Evolutionary conservation across 2,888 invertebrate species (phyloP), one percentile per base, ranked within the genome.

Genomic region (Chrysotoxum bicinctum): DNA sequence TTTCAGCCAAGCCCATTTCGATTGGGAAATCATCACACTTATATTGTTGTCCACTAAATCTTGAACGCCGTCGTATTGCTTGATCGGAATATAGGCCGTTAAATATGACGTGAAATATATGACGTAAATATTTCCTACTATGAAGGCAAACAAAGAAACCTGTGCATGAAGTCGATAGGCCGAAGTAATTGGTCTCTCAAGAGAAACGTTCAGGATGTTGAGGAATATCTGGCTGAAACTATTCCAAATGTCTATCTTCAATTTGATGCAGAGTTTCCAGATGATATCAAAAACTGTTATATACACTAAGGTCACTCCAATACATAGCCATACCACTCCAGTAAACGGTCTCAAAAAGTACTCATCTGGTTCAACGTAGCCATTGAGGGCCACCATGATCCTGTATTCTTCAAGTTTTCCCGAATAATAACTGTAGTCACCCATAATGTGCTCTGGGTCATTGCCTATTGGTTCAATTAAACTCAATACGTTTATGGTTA

Each of bases 361-460:
- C 12, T 37, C 37, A 37, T 37, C 37, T 5, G 37, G 37, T 5
- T 37, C 37, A 14, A 37, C 37, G 14, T 37, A 37, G 37, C 37
- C 37, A 1, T 37, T 37, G 4, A 37, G 12, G 37, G 37, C 37
- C 1, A 37, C 37, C 14, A 37, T 37, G 5, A 37, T 37, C 5
- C 37, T 37, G 14, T 37, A 37, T 37, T 37, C 14, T 14, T 37
- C 37, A 5, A 37, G 37, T 14, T 37, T 37, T 5, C 37, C 37
- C 14, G 37, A 37, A 37, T 37, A 37, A 37, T 37, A 40, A n/a
- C n/a, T 7, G 40, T n/a, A 40, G 1, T 40, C 40, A n/a, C 5
- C n/a, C 3, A 2, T 2, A 12, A n/a, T 10, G 9, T 1, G 7
- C 7, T n/a, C n/a, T 1, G 1, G 1, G 0, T 14, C 1, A 2